Evolutionary conservation across 2,113 vertebrate species (phyloP), one percentile per base, ranked within the genome.

Genomic region (Mustela lutreola): DNA sequence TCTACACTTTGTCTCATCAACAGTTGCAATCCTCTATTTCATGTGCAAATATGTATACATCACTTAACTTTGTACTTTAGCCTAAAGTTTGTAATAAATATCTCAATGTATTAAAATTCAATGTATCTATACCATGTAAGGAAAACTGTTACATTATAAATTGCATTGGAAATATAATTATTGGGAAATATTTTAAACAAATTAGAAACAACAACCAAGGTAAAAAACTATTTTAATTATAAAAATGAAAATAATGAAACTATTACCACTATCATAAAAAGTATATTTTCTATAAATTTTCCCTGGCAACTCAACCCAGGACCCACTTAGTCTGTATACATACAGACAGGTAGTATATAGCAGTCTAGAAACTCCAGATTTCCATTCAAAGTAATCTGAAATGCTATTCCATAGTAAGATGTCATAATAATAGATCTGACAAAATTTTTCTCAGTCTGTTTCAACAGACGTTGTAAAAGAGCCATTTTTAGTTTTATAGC

Each of bases 381-480:
- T 92, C 1, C 39, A 83, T 91, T 97, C 11, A 63, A 84, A 81
- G 48, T 84, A 48, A 94, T 89, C 60, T 93, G 22, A 93, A 97
- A 89, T 93, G 31, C 7, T 88, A 39, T 88, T 70, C 22, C 8
- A n/a, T 75, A 81, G 33, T 76, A 95, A 85, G 6, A 91, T 75
- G 36, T 89, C 78, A 91, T 76, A 81, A 91, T 76, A 91, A 85
- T n/a, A 82, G 7, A 71, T 92, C 93, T 93, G 48, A 65, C 78
- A 92, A 95, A 96, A 86, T 95, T 33, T 1, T 16, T 93, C 33
- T 95, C 78, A 85, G n/a, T 98, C 60, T 98, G 60, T 86, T 95
- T 95, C 15, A 92, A 83, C 86, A 96, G 62, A 94, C 96, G 89
- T 89, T 94, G 58, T 89, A 91, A 94, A 96, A 81, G 75, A 91